Conservation (phyloP, 2,113 vertebrate species). For the Ammodytes dubius region DNA sequence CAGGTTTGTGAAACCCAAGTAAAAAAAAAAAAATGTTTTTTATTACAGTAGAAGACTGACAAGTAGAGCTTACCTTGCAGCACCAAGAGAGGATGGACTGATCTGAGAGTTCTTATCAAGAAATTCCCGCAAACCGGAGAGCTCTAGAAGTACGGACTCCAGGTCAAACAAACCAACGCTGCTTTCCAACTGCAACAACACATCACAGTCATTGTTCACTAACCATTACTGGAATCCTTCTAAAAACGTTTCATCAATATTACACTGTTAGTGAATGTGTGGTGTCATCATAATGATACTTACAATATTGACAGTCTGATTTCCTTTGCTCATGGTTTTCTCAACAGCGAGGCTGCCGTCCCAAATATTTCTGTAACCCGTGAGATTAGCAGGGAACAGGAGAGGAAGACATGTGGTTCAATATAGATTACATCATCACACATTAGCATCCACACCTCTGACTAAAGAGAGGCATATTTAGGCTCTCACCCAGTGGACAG, state of each 20-base stretch:
- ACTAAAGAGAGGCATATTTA: neutral
- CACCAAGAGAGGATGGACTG: slow-evolving; percentile 90
- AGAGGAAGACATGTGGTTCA: slow-evolving; percentile 9
- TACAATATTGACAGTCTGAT: slow-evolving; percentile 89
- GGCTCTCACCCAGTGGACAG: neutral
- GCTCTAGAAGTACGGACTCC: slow-evolving; percentile 89
- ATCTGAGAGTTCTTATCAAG: slow-evolving; percentile 97
- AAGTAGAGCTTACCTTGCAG: slow-evolving; percentile 86
- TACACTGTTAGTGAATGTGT: neutral
- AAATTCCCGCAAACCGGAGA: slow-evolving; percentile 93
- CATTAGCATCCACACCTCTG: slow-evolving; percentile 4
- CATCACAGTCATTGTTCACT: neutral
- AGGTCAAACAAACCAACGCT: slow-evolving; percentile 87
- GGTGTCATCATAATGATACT: slow-evolving; percentile 64
- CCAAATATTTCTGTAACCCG: slow-evolving; percentile 93
- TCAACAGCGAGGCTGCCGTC: slow-evolving; percentile 96
- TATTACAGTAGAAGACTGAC: no score
- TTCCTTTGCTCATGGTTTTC: slow-evolving; percentile 89
- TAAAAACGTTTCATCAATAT: neutral
- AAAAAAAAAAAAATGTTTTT: no score
- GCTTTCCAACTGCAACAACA: slow-evolving; percentile 90
- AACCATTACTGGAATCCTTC: no score
- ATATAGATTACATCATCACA: neutral
- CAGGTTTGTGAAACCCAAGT: neutral
- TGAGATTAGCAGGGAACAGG: slow-evolving; percentile 23